Conservation (phyloP, 2,113 vertebrate genomes). For the Malurus cyaneus region DNA sequence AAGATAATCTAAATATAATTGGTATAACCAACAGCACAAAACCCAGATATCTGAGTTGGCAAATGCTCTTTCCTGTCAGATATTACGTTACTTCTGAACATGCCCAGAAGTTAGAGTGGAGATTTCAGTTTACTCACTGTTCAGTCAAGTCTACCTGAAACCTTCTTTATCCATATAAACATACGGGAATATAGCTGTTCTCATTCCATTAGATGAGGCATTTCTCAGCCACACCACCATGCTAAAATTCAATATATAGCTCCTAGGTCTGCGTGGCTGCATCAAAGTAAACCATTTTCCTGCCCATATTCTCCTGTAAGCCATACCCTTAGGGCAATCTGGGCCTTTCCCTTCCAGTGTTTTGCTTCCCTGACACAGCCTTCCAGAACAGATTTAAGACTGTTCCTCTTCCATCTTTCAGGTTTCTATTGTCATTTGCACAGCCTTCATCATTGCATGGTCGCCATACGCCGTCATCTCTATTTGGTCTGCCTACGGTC, state of each 20-base stretch:
- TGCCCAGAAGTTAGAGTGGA: neutral
- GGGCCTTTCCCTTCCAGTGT: neutral
- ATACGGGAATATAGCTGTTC: neutral
- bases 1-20: neutral
- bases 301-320: neutral
- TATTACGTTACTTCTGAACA: neutral
- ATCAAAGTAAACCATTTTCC: neutral
- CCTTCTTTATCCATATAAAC: neutral
- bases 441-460: conserved; percentile 83
- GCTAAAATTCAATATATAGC: neutral
- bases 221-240: neutral
- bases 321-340: neutral
- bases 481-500: conserved; percentile 81
- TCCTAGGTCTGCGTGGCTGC: neutral
- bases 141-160: neutral
- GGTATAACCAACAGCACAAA: neutral
- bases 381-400: neutral
- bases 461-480: conserved; percentile 85
- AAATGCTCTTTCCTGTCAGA: neutral
- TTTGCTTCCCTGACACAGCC: neutral
- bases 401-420: conserved; percentile 16
- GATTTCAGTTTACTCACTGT: neutral
- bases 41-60: neutral
- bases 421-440: conserved; percentile 84
- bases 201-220: neutral